Evolutionary conservation across 2,797 vertebrate species (phyloP).

Genomic region (Orientallactaga sibirica): DNA sequence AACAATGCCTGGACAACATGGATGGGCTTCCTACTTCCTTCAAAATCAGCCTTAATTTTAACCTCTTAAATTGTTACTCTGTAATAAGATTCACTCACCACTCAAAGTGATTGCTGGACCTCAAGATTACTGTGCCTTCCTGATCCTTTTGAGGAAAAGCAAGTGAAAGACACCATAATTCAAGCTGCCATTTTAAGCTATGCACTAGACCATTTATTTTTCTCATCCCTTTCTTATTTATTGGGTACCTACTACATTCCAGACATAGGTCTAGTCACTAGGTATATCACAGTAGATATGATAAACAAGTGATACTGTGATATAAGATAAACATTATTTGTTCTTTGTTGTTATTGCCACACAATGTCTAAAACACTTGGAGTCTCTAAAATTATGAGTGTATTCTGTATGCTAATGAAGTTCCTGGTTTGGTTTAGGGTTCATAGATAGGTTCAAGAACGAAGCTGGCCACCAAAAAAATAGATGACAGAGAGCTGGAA

Average conservation of each 20-base stretch:
- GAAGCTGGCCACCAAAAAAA: neutral
- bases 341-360: neutral
- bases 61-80: neutral
- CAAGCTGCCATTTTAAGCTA: constrained; percentile 42
- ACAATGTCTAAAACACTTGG: neutral
- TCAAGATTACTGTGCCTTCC: constrained; percentile 1
- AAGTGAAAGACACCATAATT: constrained; percentile 14
- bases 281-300: neutral
- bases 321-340: neutral
- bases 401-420: neutral
- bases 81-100: neutral
- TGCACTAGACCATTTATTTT: neutral
- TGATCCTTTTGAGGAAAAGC: constrained; percentile 15
- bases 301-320: neutral
- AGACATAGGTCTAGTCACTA: neutral
- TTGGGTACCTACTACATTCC: neutral
- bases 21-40: constrained; percentile 31
- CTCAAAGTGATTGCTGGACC: neutral
- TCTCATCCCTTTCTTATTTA: constrained; percentile 24
- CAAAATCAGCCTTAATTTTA: constrained; percentile 49
- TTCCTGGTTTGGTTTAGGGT: neutral
- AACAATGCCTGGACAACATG: constrained; percentile 1
- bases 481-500: no score
- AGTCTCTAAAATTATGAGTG: neutral
- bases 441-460: neutral